Percentiles rank a stretch among this genome's conserved stretches.
Conservation (phyloP, 2,113 vertebrate species). For the Pteronura brasiliensis region DNA sequence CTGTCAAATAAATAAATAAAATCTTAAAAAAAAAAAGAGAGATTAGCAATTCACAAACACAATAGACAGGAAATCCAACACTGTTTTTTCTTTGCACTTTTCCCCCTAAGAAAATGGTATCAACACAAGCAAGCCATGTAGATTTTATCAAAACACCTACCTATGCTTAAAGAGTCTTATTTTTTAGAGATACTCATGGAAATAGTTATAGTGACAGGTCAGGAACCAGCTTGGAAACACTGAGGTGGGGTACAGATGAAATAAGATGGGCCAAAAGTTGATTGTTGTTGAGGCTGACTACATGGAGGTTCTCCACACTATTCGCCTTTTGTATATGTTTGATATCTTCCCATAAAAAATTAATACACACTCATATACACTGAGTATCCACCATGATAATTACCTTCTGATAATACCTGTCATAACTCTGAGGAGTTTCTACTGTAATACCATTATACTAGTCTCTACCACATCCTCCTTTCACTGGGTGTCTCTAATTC, state of each 20-base stretch:
- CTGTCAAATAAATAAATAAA: no score
- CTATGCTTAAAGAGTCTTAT: neutral
- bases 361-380: neutral
- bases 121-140: neutral
- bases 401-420: neutral
- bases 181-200: neutral
- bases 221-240: neutral
- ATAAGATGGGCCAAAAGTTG: neutral
- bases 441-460: no score
- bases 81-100: slow-evolving; percentile 7
- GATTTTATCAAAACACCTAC: slow-evolving; percentile 10
- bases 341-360: neutral
- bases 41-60: neutral
- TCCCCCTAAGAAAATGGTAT: neutral
- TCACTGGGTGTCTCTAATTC: neutral
- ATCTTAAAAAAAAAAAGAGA: no score
- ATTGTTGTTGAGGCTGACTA: neutral
- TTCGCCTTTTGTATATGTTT: neutral
- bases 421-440: neutral
- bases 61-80: neutral
- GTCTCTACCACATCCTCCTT: neutral
- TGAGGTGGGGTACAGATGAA: neutral
- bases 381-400: neutral
- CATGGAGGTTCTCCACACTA: neutral
- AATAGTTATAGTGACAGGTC: neutral